Percentiles rank a stretch among this genome's conserved stretches.
phyloP scores from a whole-genome alignment of 2,888 invertebrate genomes.

The Protophormia terraenovae region DNA sequence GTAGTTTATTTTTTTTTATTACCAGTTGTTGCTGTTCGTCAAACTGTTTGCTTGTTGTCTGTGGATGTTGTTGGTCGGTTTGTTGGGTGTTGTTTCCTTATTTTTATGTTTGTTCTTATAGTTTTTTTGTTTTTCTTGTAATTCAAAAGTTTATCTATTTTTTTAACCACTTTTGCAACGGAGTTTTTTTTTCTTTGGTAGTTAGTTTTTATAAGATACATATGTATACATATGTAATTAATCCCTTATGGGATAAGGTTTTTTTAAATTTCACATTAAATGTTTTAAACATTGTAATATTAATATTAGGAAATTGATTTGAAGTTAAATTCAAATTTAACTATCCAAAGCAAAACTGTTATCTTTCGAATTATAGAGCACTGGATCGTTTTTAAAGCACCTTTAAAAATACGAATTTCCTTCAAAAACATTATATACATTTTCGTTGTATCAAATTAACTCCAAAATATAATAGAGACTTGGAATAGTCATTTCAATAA shows the following conservation, averaged over 20 bases:
- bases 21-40: background rate
- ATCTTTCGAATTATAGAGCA: too few relatives aligned
- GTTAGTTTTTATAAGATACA: too few relatives aligned
- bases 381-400: too few relatives aligned
- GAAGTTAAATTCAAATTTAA: too few relatives aligned
- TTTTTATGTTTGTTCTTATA: background rate
- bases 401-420: too few relatives aligned
- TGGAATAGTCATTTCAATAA: too few relatives aligned
- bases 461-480: too few relatives aligned
- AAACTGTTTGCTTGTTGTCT: slow-evolving; percentile 2
- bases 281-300: background rate
- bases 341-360: too few relatives aligned
- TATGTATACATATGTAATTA: background rate
- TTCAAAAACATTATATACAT: too few relatives aligned
- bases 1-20: background rate
- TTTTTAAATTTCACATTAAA: too few relatives aligned
- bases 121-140: background rate
- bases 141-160: background rate
- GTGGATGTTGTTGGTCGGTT: slow-evolving; percentile 12
- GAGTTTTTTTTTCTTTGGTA: background rate
- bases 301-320: too few relatives aligned
- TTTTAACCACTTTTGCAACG: background rate
- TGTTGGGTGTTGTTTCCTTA: background rate
- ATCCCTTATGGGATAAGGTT: background rate
- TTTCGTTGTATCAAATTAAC: too few relatives aligned